These are phyloP conservation scores for Pipistrellus nathusii DNA, from an alignment of 2,797 vertebrate species.

Conservation along the genomic window DNA sequence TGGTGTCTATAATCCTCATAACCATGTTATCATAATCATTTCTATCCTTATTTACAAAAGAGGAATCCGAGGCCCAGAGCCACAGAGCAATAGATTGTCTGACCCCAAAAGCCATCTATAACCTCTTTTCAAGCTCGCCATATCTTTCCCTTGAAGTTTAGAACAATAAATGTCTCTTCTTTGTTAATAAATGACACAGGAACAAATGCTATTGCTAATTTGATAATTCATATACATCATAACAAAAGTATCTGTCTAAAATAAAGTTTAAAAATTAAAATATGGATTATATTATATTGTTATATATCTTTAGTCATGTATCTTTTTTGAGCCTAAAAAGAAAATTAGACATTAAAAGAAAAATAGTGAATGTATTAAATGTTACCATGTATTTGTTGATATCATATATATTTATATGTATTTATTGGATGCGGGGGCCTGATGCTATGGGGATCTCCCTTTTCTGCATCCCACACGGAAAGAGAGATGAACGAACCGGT, in stretches of 20 bases:
- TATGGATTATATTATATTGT: background rate
- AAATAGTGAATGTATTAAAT: background rate
- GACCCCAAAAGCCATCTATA: background rate
- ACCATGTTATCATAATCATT: fast-evolving
- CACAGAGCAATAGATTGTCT: background rate
- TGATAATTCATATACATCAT: background rate
- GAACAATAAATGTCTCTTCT: background rate
- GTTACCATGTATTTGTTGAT: background rate
- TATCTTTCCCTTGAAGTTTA: background rate
- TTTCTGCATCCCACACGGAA: too few species aligned
- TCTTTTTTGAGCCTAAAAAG: background rate
- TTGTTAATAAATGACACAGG: background rate
- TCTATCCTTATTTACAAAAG: background rate
- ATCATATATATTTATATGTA: background rate
- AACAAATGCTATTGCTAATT: background rate
- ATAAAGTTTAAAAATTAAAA: background rate
- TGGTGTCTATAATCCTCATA: background rate
- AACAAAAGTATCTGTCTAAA: background rate
- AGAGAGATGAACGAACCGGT: too few species aligned
- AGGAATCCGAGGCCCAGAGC: background rate
- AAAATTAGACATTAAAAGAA: background rate
- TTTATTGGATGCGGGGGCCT: too few species aligned
- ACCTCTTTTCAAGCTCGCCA: background rate
- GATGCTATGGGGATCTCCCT: too few species aligned
- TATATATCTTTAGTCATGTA: background rate